Percentiles rank a stretch among this genome's conserved stretches.
phyloP scores from a whole-genome alignment of 2,113 vertebrate genomes.

The Scomber colias region DNA sequence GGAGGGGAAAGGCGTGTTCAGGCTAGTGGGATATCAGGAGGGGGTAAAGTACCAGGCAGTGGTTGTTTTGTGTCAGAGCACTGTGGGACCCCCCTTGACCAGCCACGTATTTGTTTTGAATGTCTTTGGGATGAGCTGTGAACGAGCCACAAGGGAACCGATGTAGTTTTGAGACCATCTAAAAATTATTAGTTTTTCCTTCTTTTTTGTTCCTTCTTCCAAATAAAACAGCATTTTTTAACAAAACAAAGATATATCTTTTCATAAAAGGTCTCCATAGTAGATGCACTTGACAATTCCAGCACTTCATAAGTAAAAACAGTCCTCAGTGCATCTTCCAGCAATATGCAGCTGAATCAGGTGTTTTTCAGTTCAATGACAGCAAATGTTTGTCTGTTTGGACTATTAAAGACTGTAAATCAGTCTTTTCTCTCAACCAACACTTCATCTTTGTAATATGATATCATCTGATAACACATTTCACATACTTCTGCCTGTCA shows the following conservation, averaged over 20 bases:
- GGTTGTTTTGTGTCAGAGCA: slow-evolving; percentile 70
- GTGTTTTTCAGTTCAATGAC: no score
- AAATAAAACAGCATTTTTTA: not conserved
- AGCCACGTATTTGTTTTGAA: slow-evolving; percentile 66
- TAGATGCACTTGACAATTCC: not conserved
- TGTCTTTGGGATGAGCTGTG: slow-evolving; percentile 64
- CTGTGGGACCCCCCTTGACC: slow-evolving; percentile 41
- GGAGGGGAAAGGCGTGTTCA: slow-evolving; percentile 64
- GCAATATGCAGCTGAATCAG: no score
- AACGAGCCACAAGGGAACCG: slow-evolving; percentile 64
- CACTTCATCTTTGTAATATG: not conserved
- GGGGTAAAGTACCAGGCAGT: slow-evolving; percentile 77
- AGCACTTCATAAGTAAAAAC: not conserved
- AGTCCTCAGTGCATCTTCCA: not conserved
- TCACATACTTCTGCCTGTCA: no score
- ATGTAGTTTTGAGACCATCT: slow-evolving; percentile 27
- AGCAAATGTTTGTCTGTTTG: no score
- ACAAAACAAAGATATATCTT: not conserved
- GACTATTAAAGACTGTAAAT: no score
- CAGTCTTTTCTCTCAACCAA: no score
- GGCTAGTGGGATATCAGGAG: slow-evolving; percentile 68
- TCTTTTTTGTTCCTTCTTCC: not conserved
- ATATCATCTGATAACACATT: not conserved
- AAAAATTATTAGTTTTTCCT: not conserved
- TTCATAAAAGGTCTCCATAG: no score